Base-by-base conservation (phyloP, 2,113 vertebrate species). In the Thalassoma bifasciatum region DNA sequence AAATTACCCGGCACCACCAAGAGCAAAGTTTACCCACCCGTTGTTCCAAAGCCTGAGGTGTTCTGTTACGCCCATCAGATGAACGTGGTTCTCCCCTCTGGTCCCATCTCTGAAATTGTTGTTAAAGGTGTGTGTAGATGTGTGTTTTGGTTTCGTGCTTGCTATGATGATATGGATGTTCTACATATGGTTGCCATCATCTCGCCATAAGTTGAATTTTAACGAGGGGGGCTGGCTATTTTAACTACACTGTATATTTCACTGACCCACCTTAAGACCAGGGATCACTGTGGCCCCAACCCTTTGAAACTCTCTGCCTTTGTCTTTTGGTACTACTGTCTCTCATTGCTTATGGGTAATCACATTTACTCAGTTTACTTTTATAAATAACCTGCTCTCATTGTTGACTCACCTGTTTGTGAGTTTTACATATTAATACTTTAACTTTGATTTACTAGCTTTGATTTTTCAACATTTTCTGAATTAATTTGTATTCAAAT, bases 31-130 rank as follows among this genome's bases (percentile, higher is more conserved):
- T 14, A 19, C 6, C 47, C 4, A 0, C 14, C 30, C 34, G 23
- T 19, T 65, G 22, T 61, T 38, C 38, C 65, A 5, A 75, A 79
- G 51, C 69, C 84, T 38, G 62, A 86, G 37, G 71, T 94, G 26
- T 38, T 76, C 44, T 95, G 93, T 74, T 89, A 81, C 30, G 47
- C 83, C 46, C 74, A 91, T 22, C 75, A 88, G 11, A 94, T 94
- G 93, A 85, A 34, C 4, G 83, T 94, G 37, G 79, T 77, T 36
- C 77, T 94, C 22, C 91, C 93, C 11, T 30, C 79, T 66, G 90
- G 90, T 58, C 78, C 87, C 24, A 59, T 89, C 71, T 88, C 89
- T 82, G 89, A 57, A 59, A 49, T 95, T 21, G 38, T 50, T 49
- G 53, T 95, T 70, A 83, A 88, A 79, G 90, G 94, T 88, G 24